phyloP scores from a whole-genome alignment of 2,113 vertebrate species.

The Ceuthmochares aereus region DNA sequence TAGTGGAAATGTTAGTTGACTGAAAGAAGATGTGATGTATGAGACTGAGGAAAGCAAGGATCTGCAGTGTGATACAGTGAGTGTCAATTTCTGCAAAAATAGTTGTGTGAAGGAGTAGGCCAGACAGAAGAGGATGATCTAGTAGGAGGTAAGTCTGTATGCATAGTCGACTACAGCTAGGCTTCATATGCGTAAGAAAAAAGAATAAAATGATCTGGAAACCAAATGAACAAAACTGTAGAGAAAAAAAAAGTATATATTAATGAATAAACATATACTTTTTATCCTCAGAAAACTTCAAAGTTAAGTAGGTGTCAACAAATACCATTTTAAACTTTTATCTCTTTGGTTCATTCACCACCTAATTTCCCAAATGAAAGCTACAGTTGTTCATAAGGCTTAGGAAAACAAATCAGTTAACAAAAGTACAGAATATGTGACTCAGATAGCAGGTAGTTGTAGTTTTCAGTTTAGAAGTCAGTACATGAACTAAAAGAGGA shows the following conservation, averaged over 20 bases:
- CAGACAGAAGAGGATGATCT: not conserved
- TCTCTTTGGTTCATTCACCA: not conserved
- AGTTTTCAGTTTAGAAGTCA: not conserved
- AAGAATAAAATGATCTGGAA: not conserved
- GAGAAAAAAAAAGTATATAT: rapidly evolving
- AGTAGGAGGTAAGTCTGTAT: not conserved
- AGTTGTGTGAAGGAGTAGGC: not conserved
- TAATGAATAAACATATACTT: not conserved
- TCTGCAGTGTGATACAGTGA: not conserved
- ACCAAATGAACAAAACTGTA: not conserved
- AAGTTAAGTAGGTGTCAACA: not conserved
- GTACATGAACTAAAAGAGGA: not conserved
- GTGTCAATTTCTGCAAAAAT: not conserved
- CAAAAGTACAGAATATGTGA: not conserved
- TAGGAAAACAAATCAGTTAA: not conserved
- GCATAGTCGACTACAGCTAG: not conserved
- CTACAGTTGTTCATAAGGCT: not conserved
- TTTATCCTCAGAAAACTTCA: not conserved
- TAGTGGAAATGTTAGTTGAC: not conserved
- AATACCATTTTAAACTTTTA: not conserved
- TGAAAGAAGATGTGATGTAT: not conserved
- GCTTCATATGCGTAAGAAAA: not conserved
- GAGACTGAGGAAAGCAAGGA: not conserved
- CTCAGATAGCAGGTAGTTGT: not conserved
- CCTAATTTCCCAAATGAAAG: not conserved